Percentiles rank a stretch among this genome's conserved stretches.
These are phyloP conservation scores for Bubalus kerabau DNA, from an alignment of 2,113 vertebrate species.

Conservation along the genomic window DNA sequence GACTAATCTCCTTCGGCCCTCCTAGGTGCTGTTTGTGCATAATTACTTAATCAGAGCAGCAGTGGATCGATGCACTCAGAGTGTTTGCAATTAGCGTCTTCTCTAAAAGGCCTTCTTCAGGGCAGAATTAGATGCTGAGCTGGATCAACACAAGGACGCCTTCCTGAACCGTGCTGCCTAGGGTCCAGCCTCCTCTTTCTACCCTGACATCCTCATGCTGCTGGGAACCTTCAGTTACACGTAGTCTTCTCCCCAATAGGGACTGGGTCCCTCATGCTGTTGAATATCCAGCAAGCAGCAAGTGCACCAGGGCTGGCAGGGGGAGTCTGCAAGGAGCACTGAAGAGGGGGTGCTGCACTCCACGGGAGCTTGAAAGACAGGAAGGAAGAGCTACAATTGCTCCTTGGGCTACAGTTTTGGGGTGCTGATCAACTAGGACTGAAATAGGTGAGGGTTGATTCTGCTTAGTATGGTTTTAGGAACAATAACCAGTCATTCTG, in stretches of 20 bases:
- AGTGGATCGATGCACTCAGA: conserved; percentile 24
- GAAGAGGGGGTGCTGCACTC: background rate
- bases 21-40: conserved; percentile 26
- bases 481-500: background rate
- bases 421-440: background rate
- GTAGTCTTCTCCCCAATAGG: fast-evolving
- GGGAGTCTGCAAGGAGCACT: fast-evolving
- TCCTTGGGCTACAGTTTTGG: background rate
- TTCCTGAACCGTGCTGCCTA: background rate
- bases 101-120: conserved; percentile 2
- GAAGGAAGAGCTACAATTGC: background rate
- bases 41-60: conserved; percentile 60
- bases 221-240: fast-evolving
- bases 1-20: background rate
- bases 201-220: background rate
- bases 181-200: background rate
- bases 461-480: background rate
- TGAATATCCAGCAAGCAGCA: background rate
- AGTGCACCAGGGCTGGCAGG: background rate
- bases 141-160: background rate
- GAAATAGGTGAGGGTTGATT: background rate
- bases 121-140: background rate
- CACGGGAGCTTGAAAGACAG: background rate
- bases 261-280: background rate
- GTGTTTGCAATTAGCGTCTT: conserved; percentile 47